phyloP scores from a whole-genome alignment of 2,888 invertebrate species.

The Deroplatys truncata region DNA sequence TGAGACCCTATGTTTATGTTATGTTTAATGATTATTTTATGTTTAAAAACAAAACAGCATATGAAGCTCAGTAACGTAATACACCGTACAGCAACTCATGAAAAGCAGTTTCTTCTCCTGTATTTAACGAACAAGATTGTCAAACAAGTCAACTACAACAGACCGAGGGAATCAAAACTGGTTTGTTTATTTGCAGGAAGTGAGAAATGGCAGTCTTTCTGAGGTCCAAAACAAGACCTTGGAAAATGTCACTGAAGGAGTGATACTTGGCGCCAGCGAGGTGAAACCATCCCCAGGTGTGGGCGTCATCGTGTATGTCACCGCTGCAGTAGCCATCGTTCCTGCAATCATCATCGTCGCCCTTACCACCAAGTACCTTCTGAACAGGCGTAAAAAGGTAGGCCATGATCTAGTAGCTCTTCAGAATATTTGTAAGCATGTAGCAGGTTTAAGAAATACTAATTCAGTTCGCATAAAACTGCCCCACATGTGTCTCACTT shows the following conservation, averaged over 20 bases:
- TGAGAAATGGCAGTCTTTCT: neutral
- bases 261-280: neutral
- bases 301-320: constrained; percentile 15
- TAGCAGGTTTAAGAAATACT: neutral
- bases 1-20: too few relatives aligned
- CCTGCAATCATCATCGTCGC: neutral
- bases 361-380: neutral
- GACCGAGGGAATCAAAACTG: neutral
- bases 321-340: neutral
- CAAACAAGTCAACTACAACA: too few relatives aligned
- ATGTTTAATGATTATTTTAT: too few relatives aligned
- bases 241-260: neutral
- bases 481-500: too few relatives aligned
- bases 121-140: too few relatives aligned
- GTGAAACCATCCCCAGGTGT: neutral
- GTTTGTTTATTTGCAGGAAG: neutral
- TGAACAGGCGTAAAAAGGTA: constrained; percentile 22
- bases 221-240: neutral
- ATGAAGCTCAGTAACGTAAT: too few relatives aligned
- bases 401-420: neutral
- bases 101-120: too few relatives aligned
- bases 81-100: too few relatives aligned
- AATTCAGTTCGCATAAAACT: too few relatives aligned
- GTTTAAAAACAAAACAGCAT: too few relatives aligned
- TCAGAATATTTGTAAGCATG: too few relatives aligned